Evolutionary conservation across 2,797 vertebrate genomes (phyloP).

Genomic region (Lepilemur ruficaudatus): DNA sequence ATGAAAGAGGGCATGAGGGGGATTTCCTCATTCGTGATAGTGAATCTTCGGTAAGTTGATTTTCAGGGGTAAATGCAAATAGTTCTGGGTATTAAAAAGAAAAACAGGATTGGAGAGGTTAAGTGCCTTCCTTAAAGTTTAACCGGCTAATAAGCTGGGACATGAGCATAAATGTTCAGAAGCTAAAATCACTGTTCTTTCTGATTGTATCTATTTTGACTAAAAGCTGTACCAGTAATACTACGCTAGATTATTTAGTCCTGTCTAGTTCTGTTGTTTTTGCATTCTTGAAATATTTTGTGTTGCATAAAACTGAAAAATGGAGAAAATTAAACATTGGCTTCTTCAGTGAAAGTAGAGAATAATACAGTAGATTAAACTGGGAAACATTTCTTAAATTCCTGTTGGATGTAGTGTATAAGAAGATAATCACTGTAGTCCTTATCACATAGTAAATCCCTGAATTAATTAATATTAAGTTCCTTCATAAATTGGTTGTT

Average conservation of each 20-base stretch:
- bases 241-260: neutral
- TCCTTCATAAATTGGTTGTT: conserved; percentile 37
- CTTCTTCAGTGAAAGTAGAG: conserved; percentile 43
- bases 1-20: conserved; percentile 92
- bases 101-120: neutral
- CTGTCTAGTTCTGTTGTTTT: neutral
- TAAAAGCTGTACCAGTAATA: neutral
- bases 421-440: neutral
- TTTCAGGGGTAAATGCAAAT: conserved; percentile 47
- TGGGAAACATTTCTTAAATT: conserved; percentile 47
- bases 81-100: neutral
- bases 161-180: neutral
- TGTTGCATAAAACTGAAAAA: conserved; percentile 51
- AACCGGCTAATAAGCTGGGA: neutral
- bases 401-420: neutral
- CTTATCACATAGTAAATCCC: neutral
- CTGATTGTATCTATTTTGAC: neutral
- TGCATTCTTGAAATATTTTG: conserved; percentile 40
- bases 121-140: neutral
- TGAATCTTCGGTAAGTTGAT: conserved; percentile 93
- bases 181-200: neutral
- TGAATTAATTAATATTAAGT: conserved; percentile 7
- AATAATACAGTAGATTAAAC: neutral
- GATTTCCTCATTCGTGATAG: conserved; percentile 96
- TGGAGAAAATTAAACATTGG: neutral